phyloP scores from a whole-genome alignment of 2,888 invertebrate species.

The Serripes groenlandicus region DNA sequence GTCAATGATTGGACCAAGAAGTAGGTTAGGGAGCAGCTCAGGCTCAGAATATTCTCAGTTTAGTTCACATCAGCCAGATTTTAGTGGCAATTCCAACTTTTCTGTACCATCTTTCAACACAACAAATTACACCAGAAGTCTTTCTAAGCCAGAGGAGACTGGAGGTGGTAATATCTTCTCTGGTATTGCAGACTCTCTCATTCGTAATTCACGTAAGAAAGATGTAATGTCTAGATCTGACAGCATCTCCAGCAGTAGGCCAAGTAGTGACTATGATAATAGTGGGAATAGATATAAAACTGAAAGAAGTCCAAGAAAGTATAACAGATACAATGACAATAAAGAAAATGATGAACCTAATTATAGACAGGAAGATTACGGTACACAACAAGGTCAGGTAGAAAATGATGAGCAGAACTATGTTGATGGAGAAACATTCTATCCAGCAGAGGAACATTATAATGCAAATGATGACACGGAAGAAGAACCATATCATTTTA shows the following conservation, averaged over 20 bases:
- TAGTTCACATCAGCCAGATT: neutral
- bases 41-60: neutral
- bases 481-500: slow-evolving; percentile 63
- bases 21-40: slow-evolving; percentile 17
- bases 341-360: neutral
- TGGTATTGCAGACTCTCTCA: slow-evolving; percentile 19
- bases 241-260: neutral
- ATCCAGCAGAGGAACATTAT: slow-evolving; percentile 16
- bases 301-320: neutral
- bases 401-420: neutral
- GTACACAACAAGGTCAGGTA: slow-evolving; percentile 13
- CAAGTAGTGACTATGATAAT: neutral
- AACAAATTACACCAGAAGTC: slow-evolving; percentile 29
- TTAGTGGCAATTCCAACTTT: neutral
- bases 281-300: neutral
- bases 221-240: neutral
- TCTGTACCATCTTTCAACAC: neutral
- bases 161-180: slow-evolving; percentile 28
- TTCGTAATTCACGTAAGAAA: neutral
- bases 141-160: slow-evolving; percentile 33
- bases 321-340: neutral
- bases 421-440: neutral
- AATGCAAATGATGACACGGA: slow-evolving; percentile 28
- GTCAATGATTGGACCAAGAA: neutral
- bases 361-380: slow-evolving; percentile 6